These are phyloP conservation scores for Tetragonisca angustula DNA, from an alignment of 2,888 invertebrate genomes.

Conservation along the genomic window DNA sequence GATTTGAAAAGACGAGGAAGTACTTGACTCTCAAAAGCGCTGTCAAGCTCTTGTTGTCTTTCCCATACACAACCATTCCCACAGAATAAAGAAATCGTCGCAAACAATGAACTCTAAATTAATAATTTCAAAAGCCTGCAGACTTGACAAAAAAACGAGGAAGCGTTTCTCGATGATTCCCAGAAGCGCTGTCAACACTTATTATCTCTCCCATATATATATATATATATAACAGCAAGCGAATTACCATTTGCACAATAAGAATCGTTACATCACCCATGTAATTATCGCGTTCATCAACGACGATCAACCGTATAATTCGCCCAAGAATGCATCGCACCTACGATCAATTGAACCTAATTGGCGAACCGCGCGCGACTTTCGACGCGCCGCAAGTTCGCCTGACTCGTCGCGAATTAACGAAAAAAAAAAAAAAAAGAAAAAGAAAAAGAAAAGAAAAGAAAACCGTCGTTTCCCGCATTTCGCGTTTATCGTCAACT, in stretches of 20 bases:
- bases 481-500: conserved; percentile 6
- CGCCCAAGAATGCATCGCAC: conserved; percentile 44
- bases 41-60: no score
- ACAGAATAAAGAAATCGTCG: not conserved
- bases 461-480: conserved; percentile 4
- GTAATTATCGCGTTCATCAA: conserved; percentile 35
- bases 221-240: conserved; percentile 1
- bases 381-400: conserved; percentile 1
- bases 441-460: no score
- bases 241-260: no score
- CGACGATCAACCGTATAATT: conserved; percentile 21
- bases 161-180: no score
- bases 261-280: conserved; percentile 39
- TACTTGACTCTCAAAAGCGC: no score
- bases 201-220: conserved; percentile 35
- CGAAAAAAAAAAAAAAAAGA: no score
- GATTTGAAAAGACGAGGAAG: no score
- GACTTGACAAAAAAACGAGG: no score
- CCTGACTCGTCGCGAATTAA: not conserved
- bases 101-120: no score
- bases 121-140: no score
- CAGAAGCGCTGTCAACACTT: no score
- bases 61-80: conserved; percentile 6
- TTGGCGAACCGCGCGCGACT: conserved; percentile 22
- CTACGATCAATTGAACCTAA: conserved; percentile 59